phyloP scores from a whole-genome alignment of 2,797 vertebrate genomes.

The Buceros bicornis region DNA sequence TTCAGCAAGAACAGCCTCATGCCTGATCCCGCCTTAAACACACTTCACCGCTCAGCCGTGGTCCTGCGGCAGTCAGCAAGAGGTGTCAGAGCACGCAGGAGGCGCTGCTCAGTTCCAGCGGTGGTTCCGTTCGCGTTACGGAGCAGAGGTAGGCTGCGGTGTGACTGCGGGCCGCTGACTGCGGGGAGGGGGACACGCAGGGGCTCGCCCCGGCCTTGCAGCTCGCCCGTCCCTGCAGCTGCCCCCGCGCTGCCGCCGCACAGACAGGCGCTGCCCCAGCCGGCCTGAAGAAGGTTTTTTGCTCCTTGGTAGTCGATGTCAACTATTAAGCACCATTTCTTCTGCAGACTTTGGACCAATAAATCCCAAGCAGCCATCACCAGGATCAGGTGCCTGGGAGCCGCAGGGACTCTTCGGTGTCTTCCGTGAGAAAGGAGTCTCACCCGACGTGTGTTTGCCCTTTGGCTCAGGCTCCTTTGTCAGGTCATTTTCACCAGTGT shows the following conservation, averaged over 20 bases:
- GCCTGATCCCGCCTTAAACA: not conserved
- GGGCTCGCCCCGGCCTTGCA: no score
- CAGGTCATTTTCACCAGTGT: not conserved
- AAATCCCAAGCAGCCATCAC: accelerated
- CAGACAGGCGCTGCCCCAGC: not conserved
- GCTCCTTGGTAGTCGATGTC: not conserved
- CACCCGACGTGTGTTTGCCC: not conserved
- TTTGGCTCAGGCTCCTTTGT: not conserved
- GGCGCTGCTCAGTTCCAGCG: not conserved
- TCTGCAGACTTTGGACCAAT: not conserved
- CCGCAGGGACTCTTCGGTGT: not conserved
- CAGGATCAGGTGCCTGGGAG: not conserved
- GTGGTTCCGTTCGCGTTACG: not conserved
- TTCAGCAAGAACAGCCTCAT: not conserved
- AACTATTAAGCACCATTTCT: not conserved
- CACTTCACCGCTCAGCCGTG: accelerated
- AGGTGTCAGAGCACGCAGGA: not conserved
- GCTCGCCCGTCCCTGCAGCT: not conserved
- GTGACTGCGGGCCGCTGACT: accelerated
- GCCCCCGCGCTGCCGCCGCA: not conserved
- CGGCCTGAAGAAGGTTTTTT: not conserved
- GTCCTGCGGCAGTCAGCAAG: not conserved
- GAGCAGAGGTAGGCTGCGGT: accelerated
- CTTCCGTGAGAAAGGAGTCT: not conserved
- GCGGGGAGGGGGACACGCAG: no score